Evolutionary conservation across 1,140 invertebrate genomes (phyloP).

Genomic region (Drosophila willistoni): DNA sequence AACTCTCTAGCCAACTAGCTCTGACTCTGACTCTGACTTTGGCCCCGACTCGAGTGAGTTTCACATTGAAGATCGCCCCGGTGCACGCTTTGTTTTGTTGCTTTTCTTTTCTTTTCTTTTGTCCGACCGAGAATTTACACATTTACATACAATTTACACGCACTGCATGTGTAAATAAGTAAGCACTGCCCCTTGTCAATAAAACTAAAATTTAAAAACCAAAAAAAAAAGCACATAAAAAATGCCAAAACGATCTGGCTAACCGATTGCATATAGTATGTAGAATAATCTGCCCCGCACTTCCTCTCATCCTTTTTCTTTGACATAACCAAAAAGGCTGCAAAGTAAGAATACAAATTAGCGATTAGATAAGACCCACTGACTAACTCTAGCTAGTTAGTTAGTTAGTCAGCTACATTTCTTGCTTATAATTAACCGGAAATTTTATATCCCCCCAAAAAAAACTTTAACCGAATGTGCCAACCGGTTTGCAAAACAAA

Average conservation of each 20-base stretch:
- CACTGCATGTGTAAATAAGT: constrained; percentile 24
- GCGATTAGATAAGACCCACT: constrained; percentile 16
- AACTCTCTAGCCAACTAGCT: background rate
- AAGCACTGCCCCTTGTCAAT: constrained; percentile 2
- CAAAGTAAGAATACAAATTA: constrained; percentile 21
- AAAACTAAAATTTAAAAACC: background rate
- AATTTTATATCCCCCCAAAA: constrained; percentile 28
- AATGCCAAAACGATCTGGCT: constrained; percentile 12
- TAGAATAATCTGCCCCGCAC: background rate
- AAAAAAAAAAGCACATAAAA: background rate
- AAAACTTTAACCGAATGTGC: constrained; percentile 54
- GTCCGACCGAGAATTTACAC: constrained; percentile 8
- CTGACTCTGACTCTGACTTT: background rate
- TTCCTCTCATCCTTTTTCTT: background rate
- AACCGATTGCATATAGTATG: constrained; percentile 1
- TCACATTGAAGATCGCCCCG: constrained; percentile 15
- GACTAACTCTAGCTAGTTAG: background rate
- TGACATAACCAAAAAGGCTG: background rate
- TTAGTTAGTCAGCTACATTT: constrained; percentile 31
- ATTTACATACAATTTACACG: constrained; percentile 25
- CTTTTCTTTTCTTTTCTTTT: background rate
- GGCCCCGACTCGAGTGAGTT: constrained; percentile 2
- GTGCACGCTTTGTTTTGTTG: background rate
- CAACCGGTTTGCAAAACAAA: constrained; percentile 58
- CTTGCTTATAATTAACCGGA: constrained; percentile 61